Conservation (phyloP, 2,888 invertebrate genomes). For the Himalopsyche kuldschensis region DNA sequence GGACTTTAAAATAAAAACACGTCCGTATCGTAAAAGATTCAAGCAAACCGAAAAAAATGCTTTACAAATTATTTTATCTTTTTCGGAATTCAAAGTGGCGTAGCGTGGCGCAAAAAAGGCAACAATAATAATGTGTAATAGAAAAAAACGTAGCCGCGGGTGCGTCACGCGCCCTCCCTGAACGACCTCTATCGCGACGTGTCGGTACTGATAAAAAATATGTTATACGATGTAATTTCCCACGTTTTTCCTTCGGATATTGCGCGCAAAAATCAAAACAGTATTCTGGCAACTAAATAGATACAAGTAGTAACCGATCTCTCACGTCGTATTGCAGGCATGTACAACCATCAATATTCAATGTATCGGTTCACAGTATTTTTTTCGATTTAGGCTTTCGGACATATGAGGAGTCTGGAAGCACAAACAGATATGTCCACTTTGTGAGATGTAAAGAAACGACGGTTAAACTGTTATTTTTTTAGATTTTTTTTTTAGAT, state of each 20-base stretch:
- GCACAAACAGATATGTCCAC: no score
- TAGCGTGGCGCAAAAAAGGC: background rate
- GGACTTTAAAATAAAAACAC: background rate
- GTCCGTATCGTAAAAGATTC: background rate
- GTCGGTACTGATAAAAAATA: background rate
- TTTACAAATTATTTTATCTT: background rate
- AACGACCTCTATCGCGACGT: background rate
- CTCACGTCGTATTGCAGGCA: background rate
- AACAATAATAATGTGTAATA: background rate
- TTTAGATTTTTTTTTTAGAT: no score
- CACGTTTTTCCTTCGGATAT: background rate
- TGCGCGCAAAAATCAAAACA: background rate
- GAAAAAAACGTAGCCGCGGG: background rate
- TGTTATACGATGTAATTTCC: background rate
- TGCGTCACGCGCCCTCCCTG: background rate
- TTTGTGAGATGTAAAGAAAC: no score
- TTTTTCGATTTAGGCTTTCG: no score
- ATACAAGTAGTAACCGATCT: background rate
- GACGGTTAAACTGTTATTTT: no score
- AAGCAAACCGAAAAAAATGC: background rate
- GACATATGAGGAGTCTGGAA: no score
- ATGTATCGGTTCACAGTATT: no score
- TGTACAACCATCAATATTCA: background rate
- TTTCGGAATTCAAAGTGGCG: background rate
- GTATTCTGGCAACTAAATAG: background rate